A percentile compares a stretch with the other conserved stretches of the same genome.
Evolutionary conservation across 2,113 vertebrate genomes (phyloP).

Genomic region (Hemichromis elongatus): DNA sequence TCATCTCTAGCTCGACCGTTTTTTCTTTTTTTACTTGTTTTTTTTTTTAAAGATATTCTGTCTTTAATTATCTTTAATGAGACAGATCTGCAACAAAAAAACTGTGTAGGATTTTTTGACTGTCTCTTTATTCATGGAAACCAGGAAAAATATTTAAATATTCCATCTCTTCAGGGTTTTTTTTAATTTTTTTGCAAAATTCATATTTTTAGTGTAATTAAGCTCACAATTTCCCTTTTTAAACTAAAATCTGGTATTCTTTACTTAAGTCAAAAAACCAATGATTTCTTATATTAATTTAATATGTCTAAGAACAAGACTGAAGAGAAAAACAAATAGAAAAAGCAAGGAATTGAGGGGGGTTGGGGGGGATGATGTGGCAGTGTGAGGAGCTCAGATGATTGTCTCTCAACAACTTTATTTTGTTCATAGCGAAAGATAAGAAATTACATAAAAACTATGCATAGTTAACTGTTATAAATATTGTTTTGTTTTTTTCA

Average conservation of each 20-base stretch:
- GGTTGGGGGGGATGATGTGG: background rate
- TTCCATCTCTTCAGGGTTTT: too few relatives aligned
- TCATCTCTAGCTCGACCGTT: background rate
- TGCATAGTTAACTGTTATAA: background rate
- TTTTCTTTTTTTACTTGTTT: background rate
- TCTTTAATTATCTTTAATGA: background rate
- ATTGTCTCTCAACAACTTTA: too few relatives aligned
- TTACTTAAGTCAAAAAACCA: too few relatives aligned
- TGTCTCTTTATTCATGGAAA: too few relatives aligned
- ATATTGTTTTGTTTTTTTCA: background rate
- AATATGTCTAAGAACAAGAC: too few relatives aligned
- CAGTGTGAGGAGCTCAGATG: background rate
- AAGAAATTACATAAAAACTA: background rate
- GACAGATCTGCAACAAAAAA: background rate
- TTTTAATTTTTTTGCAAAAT: too few relatives aligned
- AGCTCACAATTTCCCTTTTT: too few relatives aligned
- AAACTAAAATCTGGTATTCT: too few relatives aligned
- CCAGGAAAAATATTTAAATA: too few relatives aligned
- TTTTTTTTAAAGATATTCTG: background rate
- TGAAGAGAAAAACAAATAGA: too few relatives aligned
- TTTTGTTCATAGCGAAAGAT: background rate
- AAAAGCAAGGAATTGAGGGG: background rate
- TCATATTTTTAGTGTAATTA: too few relatives aligned
- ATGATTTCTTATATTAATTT: too few relatives aligned
- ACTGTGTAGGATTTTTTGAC: background rate